Base-by-base conservation (phyloP, 2,113 vertebrate species). In the Malurus cyaneus region DNA sequence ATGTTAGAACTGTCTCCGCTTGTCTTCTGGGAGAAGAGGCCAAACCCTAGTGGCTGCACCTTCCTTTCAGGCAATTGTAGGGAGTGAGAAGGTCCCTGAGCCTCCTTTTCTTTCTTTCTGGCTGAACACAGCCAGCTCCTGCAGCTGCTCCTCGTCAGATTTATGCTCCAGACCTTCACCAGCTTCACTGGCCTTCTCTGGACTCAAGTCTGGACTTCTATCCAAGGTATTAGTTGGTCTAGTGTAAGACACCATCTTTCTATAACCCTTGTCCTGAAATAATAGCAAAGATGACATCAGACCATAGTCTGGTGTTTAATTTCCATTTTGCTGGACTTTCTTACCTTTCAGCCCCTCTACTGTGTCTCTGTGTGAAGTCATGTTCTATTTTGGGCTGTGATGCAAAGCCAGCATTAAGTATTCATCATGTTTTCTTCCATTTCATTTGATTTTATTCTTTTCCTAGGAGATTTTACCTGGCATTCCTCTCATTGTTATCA, bases 11-110 rank as follows among this genome's bases (percentile, higher is more conserved):
- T 56, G 42, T n/a, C 23, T 56, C 49, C 39, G 54, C 23, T 18
- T 54, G 12, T 53, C 59, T n/a, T 84, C 16, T 57, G 16, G 44
- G 34, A 50, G 34, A 14, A 66, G 20, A 66, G 60, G 10, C 34
- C 5, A 5, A 28, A 23, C 24, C 17, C 29, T 24, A 41, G 8
- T 56, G 60, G n/a, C 50, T 16, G 3, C 29, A 56, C 0, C 10
- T 14, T 76, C 52, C 52, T 31, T 76, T 34, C 61, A 49, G 44
- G 42, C 10, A 42, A 10, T 10, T 56, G 12, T 24, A 11, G 24
- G 46, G 20, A 11, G 16, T 31, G 52, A 6, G n/a, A 14, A 50
- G 11, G 5, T 2, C 21, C 29, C 0, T 25, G 13, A 57, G 24
- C 71, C 20, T 57, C 20, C 52, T 42, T 34, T 66, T 50, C 24